Percentiles rank a stretch among this genome's conserved stretches.
Evolutionary conservation across 2,113 vertebrate genomes (phyloP).

Genomic region (Amazona guildingii): DNA sequence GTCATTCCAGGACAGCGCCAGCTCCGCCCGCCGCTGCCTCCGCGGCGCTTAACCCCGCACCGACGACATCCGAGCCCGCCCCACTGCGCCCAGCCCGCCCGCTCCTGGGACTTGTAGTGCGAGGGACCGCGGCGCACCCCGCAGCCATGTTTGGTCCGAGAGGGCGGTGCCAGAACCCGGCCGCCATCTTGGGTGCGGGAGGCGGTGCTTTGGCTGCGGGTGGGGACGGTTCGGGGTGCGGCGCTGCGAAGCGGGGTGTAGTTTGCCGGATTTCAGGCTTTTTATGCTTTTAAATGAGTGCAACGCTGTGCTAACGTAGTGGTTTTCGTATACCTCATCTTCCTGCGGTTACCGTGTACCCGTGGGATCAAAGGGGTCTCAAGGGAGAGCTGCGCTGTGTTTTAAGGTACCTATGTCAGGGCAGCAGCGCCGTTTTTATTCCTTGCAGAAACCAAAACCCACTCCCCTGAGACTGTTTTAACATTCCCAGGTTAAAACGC

Average conservation of each 20-base stretch:
- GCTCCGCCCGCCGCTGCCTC: slow-evolving; percentile 11
- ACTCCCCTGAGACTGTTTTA: not conserved
- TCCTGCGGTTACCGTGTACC: not conserved
- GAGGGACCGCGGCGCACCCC: no score
- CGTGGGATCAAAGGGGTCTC: not conserved
- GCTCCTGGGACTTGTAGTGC: slow-evolving; percentile 46
- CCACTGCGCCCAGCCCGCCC: not conserved
- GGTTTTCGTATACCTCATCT: rapidly evolving
- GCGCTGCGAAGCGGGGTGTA: rapidly evolving
- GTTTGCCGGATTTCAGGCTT: rapidly evolving
- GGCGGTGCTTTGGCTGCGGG: rapidly evolving
- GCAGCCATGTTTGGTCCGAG: not conserved
- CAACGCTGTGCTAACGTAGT: rapidly evolving
- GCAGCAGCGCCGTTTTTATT: not conserved
- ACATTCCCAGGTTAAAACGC: not conserved
- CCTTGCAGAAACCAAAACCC: not conserved
- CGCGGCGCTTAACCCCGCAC: not conserved
- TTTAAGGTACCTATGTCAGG: not conserved
- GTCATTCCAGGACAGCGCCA: slow-evolving; percentile 25
- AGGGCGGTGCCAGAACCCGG: not conserved
- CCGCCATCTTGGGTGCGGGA: not conserved
- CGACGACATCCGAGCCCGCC: no score
- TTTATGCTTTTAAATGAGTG: rapidly evolving
- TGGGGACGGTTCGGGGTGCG: rapidly evolving
- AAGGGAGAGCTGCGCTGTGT: rapidly evolving